phyloP scores from a whole-genome alignment of 2,888 invertebrate species.

The Pharmacophagus antenor region DNA sequence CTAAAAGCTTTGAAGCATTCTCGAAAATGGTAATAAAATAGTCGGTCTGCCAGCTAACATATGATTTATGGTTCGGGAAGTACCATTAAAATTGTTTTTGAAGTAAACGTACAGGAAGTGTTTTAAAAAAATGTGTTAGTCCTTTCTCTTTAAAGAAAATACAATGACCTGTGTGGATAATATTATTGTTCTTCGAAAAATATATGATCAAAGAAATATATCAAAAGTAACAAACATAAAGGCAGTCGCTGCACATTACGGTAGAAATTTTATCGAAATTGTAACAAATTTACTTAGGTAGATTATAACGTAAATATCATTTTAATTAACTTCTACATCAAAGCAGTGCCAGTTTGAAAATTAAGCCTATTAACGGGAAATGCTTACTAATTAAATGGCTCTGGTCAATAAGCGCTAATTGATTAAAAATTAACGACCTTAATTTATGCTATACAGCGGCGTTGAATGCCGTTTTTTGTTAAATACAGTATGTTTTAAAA shows the following conservation, averaged over 20 bases:
- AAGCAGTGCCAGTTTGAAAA: neutral
- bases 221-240: neutral
- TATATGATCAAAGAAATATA: too few relatives aligned
- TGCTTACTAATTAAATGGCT: neutral
- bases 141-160: neutral
- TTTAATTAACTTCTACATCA: neutral
- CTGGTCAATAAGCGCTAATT: slow-evolving; percentile 4
- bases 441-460: neutral
- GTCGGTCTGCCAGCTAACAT: neutral
- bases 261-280: too few relatives aligned
- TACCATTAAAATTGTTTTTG: neutral
- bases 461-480: neutral
- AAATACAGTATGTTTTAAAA: neutral
- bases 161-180: too few relatives aligned
- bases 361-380: neutral
- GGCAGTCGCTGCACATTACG: too few relatives aligned
- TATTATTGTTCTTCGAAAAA: neutral
- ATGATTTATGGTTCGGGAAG: neutral
- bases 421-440: neutral
- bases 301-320: too few relatives aligned
- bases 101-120: neutral
- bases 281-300: too few relatives aligned
- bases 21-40: neutral
- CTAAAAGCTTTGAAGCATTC: neutral
- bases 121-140: neutral